A percentile compares a stretch with the other conserved stretches of the same genome.
Conservation (phyloP, 2,113 vertebrate species). For the Ceyx cyanopectus region DNA sequence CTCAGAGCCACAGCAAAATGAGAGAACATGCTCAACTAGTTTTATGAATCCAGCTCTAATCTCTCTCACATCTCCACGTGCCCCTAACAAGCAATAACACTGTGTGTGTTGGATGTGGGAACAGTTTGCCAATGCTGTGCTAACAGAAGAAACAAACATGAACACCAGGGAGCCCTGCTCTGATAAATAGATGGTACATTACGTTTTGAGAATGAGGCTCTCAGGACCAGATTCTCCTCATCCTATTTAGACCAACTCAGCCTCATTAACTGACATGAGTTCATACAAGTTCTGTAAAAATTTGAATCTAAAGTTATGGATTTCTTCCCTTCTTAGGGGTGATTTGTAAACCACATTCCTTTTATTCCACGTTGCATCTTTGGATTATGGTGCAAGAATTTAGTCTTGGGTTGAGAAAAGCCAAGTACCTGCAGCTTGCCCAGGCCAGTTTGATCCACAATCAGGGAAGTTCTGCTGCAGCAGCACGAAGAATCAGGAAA, state of each 20-base stretch:
- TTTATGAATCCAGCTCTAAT: slow-evolving; percentile 23
- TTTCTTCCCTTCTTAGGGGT: neutral
- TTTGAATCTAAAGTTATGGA: neutral
- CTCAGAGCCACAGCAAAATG: slow-evolving; percentile 5
- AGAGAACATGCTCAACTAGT: neutral
- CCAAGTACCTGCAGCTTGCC: neutral
- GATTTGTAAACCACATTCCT: neutral
- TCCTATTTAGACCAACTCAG: neutral
- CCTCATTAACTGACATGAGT: neutral
- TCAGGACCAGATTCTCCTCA: neutral
- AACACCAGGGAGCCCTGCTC: slow-evolving; percentile 25
- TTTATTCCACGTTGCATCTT: neutral
- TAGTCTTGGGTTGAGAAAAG: neutral
- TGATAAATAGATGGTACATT: neutral
- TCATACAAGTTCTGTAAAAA: neutral
- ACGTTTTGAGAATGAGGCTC: neutral
- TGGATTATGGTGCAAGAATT: neutral
- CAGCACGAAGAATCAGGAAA: neutral
- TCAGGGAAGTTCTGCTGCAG: neutral
- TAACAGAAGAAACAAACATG: slow-evolving; percentile 16
- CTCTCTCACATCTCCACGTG: neutral
- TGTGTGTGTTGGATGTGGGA: neutral
- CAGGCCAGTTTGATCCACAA: neutral
- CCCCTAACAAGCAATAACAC: neutral
- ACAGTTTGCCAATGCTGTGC: slow-evolving; percentile 7